These are phyloP conservation scores for Cherax quadricarinatus DNA, from an alignment of 1,140 invertebrate species.

Conservation along the genomic window DNA sequence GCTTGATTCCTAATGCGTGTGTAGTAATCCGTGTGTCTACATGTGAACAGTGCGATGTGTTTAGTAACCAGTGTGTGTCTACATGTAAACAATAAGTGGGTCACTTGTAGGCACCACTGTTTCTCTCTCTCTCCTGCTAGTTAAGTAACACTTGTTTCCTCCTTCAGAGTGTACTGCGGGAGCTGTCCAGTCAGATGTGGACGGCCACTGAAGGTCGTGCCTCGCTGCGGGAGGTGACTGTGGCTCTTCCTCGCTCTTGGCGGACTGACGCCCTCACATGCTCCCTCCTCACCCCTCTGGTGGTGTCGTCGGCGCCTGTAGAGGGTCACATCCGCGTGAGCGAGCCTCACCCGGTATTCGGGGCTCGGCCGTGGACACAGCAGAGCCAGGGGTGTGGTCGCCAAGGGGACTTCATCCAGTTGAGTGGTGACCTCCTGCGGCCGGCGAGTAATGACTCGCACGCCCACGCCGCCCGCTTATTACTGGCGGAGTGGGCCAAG, in stretches of 20 bases:
- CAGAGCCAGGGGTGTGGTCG: conserved; percentile 75
- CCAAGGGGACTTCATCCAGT: conserved; percentile 74
- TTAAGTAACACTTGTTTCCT: neutral
- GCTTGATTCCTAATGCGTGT: no score
- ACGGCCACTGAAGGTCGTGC: conserved; percentile 30
- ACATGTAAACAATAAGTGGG: neutral
- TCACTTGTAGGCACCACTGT: neutral
- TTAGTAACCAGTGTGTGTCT: no score
- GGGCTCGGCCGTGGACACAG: conserved; percentile 75
- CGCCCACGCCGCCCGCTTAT: conserved; percentile 74
- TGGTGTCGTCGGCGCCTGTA: neutral
- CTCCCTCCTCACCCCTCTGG: conserved; percentile 32
- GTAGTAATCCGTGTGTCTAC: no score
- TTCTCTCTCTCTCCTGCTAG: neutral
- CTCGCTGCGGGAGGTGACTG: conserved; percentile 35
- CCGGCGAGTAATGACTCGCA: conserved; percentile 26
- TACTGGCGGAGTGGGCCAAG: conserved; percentile 78
- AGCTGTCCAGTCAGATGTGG: conserved; percentile 49
- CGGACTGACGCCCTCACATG: conserved; percentile 47
- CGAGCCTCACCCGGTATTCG: conserved; percentile 66
- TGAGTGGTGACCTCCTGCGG: conserved; percentile 74
- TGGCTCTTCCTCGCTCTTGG: conserved; percentile 44
- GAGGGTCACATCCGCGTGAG: conserved; percentile 45
- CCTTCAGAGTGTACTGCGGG: conserved; percentile 40
- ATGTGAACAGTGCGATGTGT: no score